These are phyloP conservation scores for Willowsia nigromaculata DNA, from an alignment of 2,888 invertebrate genomes.

Conservation along the genomic window DNA sequence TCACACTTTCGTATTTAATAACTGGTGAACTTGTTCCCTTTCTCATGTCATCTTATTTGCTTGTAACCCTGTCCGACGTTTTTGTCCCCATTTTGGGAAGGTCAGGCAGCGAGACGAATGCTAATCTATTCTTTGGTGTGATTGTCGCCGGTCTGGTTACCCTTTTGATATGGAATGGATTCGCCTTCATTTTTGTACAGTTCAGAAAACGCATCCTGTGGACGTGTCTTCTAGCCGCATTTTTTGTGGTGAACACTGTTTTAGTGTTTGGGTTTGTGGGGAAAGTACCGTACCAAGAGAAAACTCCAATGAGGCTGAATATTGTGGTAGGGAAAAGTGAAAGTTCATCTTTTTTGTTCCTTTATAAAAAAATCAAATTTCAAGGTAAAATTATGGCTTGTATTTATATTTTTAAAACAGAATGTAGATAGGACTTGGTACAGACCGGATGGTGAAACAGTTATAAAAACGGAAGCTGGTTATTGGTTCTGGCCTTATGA, in stretches of 20 bases:
- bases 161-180: slow-evolving; percentile 73
- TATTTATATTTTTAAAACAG: slow-evolving; percentile 44
- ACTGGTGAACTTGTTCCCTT: slow-evolving; percentile 76
- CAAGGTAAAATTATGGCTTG: background rate
- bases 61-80: slow-evolving; percentile 74
- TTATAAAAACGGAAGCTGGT: slow-evolving; percentile 72
- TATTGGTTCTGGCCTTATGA: slow-evolving; percentile 77
- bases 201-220: slow-evolving; percentile 65
- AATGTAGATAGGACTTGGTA: slow-evolving; percentile 76
- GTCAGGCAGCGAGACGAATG: slow-evolving; percentile 75
- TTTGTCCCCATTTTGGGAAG: slow-evolving; percentile 78
- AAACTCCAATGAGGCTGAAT: slow-evolving; percentile 77
- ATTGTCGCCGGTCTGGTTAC: slow-evolving; percentile 68
- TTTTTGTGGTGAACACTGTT: slow-evolving; percentile 73
- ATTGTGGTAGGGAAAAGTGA: slow-evolving; percentile 68
- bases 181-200: slow-evolving; percentile 74
- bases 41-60: slow-evolving; percentile 70
- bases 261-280: slow-evolving; percentile 77
- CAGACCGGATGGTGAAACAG: slow-evolving; percentile 42
- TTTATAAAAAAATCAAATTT: background rate
- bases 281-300: slow-evolving; percentile 76
- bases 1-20: slow-evolving; percentile 70
- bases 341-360: background rate
- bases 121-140: slow-evolving; percentile 76
- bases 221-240: slow-evolving; percentile 62